These are phyloP conservation scores for Larimichthys crocea DNA, from an alignment of 2,113 vertebrate genomes.

Conservation along the genomic window DNA sequence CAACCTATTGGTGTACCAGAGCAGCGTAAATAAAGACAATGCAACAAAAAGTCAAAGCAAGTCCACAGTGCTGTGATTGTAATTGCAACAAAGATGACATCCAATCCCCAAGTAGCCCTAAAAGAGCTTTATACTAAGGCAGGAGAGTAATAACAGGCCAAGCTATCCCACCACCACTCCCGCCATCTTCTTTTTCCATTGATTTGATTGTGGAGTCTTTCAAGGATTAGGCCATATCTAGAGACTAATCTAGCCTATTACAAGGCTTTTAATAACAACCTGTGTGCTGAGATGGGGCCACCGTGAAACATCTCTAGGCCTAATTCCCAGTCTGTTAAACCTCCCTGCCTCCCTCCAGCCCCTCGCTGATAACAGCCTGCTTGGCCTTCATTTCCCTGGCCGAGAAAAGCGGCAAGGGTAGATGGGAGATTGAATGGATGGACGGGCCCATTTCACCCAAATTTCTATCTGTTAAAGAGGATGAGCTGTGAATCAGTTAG, in stretches of 20 bases:
- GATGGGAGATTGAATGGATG: slow-evolving; percentile 28
- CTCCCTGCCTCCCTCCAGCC: slow-evolving; percentile 7
- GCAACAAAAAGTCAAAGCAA: neutral
- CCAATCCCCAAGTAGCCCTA: neutral
- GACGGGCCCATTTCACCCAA: slow-evolving; percentile 4
- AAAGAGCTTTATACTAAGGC: slow-evolving; percentile 13
- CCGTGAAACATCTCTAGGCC: slow-evolving; percentile 36
- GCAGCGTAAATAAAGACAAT: neutral
- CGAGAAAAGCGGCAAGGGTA: slow-evolving; percentile 16
- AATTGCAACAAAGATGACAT: slow-evolving; percentile 7
- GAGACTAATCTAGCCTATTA: slow-evolving; percentile 67
- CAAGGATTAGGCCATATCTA: slow-evolving; percentile 64
- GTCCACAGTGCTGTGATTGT: neutral
- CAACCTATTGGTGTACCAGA: neutral
- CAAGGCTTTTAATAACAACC: slow-evolving; percentile 69
- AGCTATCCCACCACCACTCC: neutral
- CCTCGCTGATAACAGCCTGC: slow-evolving; percentile 48
- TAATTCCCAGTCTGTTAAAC: slow-evolving; percentile 49
- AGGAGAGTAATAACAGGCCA: slow-evolving; percentile 20
- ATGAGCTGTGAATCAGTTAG: slow-evolving; percentile 1
- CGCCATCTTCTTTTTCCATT: slow-evolving; percentile 27
- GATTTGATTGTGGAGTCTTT: slow-evolving; percentile 62
- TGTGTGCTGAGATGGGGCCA: slow-evolving; percentile 46
- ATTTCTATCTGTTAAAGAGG: slow-evolving; percentile 12
- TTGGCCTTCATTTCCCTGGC: slow-evolving; percentile 37